Base-by-base conservation (phyloP, 1,140 invertebrate species). In the Pomacea maculata region DNA sequence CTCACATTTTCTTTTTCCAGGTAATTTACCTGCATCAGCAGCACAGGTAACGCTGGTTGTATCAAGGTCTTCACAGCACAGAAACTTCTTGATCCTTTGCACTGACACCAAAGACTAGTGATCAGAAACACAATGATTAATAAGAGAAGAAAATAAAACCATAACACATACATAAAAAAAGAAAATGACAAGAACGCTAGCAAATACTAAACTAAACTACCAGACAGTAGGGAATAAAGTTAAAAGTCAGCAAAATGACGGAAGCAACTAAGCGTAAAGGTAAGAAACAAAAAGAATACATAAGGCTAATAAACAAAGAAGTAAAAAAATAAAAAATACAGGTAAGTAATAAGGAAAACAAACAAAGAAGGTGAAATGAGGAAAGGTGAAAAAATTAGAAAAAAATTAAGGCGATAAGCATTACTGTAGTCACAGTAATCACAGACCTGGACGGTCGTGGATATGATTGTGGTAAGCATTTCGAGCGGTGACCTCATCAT, bases 91-190 rank as follows among this genome's bases (percentile, higher is more conserved):
- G 15, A 91, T 86, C 79, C 90, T 83, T 25, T 84, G 83, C 29
- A 89, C 70, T 17, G 90, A 91, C 1, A 91, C 89, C 61, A 81
- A 74, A 14, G 88, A 87, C 88, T 91, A 80, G 73, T 2, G 6
- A 45, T 45, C 34, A 45, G 34, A 45, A 45, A 45, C 34, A 61
- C 8, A 73, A 77, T 80, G 55, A 61, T 80, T 1, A 78, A 78
- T 57, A 61, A 61, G 15, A 17, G 9, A 17, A 61, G 11, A 61
- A 9, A 61, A 61, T 4, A 14, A 14, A 0, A 45, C 34, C 34
- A 45, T 45, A 45, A 45, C 2, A 45, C 34, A 45, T 45, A 45
- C 2, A 45, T 4, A 6, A 45, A 45, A 45, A 45, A 45, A 45
- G 34, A 6, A 45, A 6, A 45, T 45, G 34, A 45, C 2, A 45